These are phyloP conservation scores for Tachina lurida DNA, from an alignment of 2,888 invertebrate genomes.

Conservation along the genomic window DNA sequence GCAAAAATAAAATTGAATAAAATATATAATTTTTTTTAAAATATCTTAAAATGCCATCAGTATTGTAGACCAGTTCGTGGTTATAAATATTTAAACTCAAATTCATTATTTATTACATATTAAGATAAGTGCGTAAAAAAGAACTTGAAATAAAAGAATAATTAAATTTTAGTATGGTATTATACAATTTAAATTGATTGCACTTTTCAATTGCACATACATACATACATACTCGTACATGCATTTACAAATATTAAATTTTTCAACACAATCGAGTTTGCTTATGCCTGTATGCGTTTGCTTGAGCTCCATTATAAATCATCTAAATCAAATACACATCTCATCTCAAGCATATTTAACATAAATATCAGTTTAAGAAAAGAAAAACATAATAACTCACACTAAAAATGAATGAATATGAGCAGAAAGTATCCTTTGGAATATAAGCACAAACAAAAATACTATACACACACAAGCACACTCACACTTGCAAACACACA, in stretches of 20 bases:
- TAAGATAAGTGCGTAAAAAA: neutral
- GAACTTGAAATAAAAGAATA: neutral
- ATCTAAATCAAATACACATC: slow-evolving; percentile 38
- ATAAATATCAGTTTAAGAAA: slow-evolving; percentile 40
- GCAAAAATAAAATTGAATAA: too few relatives aligned
- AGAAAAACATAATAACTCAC: slow-evolving; percentile 55
- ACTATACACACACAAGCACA: neutral
- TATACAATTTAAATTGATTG: slow-evolving; percentile 15
- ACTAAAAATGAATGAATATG: slow-evolving; percentile 31
- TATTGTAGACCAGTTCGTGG: too few relatives aligned
- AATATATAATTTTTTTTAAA: too few relatives aligned
- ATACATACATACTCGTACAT: neutral
- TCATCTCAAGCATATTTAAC: slow-evolving; percentile 44
- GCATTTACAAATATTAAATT: slow-evolving; percentile 28
- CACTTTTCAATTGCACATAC: slow-evolving; percentile 1
- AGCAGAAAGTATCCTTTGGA: slow-evolving; percentile 35
- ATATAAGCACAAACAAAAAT: slow-evolving; percentile 30
- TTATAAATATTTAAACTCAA: too few relatives aligned
- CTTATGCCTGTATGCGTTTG: neutral
- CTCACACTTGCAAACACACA: neutral
- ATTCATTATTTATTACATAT: too few relatives aligned
- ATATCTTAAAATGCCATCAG: too few relatives aligned
- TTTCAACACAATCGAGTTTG: slow-evolving; percentile 27
- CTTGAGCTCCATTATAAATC: slow-evolving; percentile 3
- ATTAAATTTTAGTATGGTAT: slow-evolving; percentile 20